Evolutionary conservation across 1,140 invertebrate species (phyloP).

Genomic region (Glossosoma conforme): DNA sequence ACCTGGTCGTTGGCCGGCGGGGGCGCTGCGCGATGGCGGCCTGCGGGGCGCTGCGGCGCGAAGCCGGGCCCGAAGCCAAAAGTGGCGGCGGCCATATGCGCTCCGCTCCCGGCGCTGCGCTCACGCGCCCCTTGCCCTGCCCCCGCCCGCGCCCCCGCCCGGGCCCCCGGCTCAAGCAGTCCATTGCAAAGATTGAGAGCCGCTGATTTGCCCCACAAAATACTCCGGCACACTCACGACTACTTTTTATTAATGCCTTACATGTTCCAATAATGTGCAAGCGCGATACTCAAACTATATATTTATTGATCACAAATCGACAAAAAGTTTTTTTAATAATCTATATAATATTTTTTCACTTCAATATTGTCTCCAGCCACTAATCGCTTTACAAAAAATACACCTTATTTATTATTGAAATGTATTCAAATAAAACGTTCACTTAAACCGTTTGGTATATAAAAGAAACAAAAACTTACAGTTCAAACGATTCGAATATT

Average conservation of each 20-base stretch:
- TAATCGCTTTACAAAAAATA: too few relatives aligned
- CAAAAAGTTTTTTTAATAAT: too few relatives aligned
- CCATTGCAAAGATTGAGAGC: constrained; percentile 36
- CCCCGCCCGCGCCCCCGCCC: constrained; percentile 16
- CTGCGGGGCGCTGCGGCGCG: constrained; percentile 40
- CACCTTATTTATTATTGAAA: too few relatives aligned
- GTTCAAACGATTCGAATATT: too few relatives aligned
- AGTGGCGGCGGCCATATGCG: constrained; percentile 34
- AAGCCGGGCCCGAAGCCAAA: constrained; percentile 51
- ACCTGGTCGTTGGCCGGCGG: constrained; percentile 48
- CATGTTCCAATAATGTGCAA: neutral
- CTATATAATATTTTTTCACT: too few relatives aligned
- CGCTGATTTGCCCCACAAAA: neutral
- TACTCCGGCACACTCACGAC: neutral
- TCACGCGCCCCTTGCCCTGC: neutral
- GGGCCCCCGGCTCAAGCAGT: constrained; percentile 33
- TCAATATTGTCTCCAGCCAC: too few relatives aligned
- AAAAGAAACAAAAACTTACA: too few relatives aligned
- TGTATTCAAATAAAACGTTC: too few relatives aligned
- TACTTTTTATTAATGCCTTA: neutral
- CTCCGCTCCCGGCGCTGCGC: constrained; percentile 13
- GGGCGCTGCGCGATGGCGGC: constrained; percentile 25
- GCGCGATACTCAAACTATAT: neutral
- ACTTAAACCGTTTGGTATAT: too few relatives aligned
- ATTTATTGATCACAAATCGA: neutral